Conservation (phyloP, 2,797 vertebrate genomes). For the Paedocypris micromegethes region DNA sequence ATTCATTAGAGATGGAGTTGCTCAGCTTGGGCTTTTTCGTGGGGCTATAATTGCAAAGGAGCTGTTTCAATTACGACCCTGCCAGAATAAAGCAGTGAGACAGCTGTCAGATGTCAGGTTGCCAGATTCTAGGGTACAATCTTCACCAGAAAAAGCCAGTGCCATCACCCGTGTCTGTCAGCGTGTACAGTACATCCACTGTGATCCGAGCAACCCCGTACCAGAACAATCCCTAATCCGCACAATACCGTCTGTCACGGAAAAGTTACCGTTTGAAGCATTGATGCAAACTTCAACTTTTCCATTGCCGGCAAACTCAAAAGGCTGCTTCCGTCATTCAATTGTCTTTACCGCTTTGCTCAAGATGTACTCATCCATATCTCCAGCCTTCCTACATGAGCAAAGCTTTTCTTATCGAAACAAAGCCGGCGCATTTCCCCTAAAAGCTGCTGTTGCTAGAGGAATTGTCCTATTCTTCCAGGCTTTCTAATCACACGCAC, state of each 20-base stretch:
- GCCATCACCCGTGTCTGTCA: constrained; percentile 24
- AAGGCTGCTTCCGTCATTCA: constrained; percentile 12
- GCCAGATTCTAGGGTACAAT: constrained; percentile 31
- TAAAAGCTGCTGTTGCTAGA: constrained; percentile 33
- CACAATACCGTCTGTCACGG: constrained; percentile 18
- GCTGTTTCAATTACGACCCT: constrained; percentile 50
- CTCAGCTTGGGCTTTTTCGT: constrained; percentile 50
- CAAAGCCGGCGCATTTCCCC: constrained; percentile 8
- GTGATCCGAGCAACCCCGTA: constrained; percentile 10
- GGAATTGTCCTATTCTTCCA: constrained; percentile 34
- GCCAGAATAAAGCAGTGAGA: constrained; percentile 40
- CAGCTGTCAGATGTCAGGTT: constrained; percentile 48
- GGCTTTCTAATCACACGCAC: constrained; percentile 47
- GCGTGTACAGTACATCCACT: constrained; percentile 21
- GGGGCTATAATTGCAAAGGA: constrained; percentile 59
- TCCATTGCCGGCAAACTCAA: constrained; percentile 11
- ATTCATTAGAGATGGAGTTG: constrained; percentile 62
- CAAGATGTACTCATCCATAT: constrained; percentile 15
- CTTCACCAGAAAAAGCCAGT: constrained; percentile 28
- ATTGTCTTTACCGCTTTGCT: neutral
- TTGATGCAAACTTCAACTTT: neutral
- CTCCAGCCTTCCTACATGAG: constrained; percentile 1
- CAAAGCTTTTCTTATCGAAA: constrained; percentile 30
- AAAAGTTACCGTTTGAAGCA: neutral
- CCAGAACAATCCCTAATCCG: neutral